These are phyloP conservation scores for Colletes collaris DNA, from an alignment of 2,888 invertebrate species.

Conservation along the genomic window DNA sequence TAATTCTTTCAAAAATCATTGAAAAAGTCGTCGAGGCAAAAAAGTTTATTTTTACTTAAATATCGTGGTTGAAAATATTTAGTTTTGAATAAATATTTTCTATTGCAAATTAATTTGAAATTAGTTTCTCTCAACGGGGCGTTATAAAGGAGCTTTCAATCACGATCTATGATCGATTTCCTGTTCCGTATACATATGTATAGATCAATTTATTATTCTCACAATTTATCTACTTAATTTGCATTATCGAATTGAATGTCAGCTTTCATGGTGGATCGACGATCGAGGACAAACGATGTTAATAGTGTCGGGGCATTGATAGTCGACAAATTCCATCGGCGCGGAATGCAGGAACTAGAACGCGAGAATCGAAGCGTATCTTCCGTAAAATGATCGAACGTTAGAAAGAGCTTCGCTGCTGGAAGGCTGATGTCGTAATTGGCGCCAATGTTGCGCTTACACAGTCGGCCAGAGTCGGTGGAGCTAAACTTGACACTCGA, in stretches of 20 bases:
- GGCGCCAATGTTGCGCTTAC: constrained; percentile 39
- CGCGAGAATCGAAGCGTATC: background rate
- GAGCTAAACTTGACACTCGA: constrained; percentile 64
- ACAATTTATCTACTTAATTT: background rate
- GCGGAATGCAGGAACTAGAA: constrained; percentile 14
- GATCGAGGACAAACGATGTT: constrained; percentile 1
- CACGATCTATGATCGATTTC: background rate
- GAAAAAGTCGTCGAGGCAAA: too few species aligned
- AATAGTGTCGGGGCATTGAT: background rate
- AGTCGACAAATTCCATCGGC: constrained; percentile 1
- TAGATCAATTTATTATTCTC: background rate
- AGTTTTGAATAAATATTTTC: too few species aligned
- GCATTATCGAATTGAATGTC: background rate
- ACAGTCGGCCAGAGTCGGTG: constrained; percentile 31
- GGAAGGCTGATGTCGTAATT: constrained; percentile 36
- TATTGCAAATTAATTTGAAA: too few species aligned
- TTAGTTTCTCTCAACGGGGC: too few species aligned
- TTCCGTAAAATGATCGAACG: constrained; percentile 32
- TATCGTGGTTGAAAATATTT: too few species aligned
- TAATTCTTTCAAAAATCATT: too few species aligned
- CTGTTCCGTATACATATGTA: background rate
- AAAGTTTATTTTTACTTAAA: too few species aligned
- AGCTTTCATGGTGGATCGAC: background rate
- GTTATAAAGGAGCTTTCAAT: background rate
- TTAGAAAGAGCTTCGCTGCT: constrained; percentile 12